Conservation (phyloP, 2,113 vertebrate genomes). For the Haemorhous mexicanus region DNA sequence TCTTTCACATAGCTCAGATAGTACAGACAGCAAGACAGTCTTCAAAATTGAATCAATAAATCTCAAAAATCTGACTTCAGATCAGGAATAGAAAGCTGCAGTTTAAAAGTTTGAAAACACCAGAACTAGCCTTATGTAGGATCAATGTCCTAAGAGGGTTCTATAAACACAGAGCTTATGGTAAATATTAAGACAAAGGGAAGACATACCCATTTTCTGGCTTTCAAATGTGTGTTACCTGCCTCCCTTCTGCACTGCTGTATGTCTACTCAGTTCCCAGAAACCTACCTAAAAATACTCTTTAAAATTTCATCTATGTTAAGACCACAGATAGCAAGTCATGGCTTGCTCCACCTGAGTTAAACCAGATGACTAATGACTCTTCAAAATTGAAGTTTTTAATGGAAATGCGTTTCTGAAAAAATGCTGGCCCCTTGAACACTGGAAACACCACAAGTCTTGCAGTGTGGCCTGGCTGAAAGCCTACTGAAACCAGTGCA, state of each 20-base stretch:
- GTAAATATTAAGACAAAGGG: neutral
- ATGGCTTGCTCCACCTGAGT: neutral
- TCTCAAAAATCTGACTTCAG: neutral
- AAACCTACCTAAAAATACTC: constrained; percentile 1
- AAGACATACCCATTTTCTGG: neutral
- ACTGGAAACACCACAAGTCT: neutral
- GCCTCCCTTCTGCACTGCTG: neutral
- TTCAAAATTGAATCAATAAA: neutral
- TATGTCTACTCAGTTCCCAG: neutral
- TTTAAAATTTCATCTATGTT: neutral
- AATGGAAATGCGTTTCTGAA: constrained; percentile 18
- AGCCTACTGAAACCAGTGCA: neutral
- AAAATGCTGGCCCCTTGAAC: neutral
- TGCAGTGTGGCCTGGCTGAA: neutral
- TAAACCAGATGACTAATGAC: neutral
- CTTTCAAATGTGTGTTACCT: neutral
- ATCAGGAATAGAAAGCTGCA: neutral
- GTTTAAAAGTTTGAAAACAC: neutral
- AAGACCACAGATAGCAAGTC: neutral
- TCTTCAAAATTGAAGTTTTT: neutral
- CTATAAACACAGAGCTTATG: neutral
- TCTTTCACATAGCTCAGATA: neutral
- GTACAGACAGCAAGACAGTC: neutral
- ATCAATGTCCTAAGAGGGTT: neutral
- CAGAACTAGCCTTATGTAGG: neutral